These are phyloP conservation scores for Drosophila dunni DNA, from an alignment of 1,140 invertebrate species.

Conservation along the genomic window DNA sequence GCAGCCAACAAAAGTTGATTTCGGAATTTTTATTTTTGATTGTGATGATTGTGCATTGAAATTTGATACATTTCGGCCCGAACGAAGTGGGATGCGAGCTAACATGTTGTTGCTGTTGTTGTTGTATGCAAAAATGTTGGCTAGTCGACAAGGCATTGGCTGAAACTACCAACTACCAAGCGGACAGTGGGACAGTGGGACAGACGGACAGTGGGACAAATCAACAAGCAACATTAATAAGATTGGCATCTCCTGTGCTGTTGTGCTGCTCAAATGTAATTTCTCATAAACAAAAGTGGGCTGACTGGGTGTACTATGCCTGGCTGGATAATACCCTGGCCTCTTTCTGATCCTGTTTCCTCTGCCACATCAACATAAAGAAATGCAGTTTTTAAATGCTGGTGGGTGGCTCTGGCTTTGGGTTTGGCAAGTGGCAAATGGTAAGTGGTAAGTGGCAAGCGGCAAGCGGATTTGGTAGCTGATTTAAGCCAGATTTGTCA, in stretches of 20 bases:
- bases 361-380: slow-evolving; percentile 60
- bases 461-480: slow-evolving; percentile 59
- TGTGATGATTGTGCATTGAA: slow-evolving; percentile 83
- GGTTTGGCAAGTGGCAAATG: slow-evolving; percentile 15
- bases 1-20: slow-evolving; percentile 69
- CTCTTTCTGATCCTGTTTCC: slow-evolving; percentile 12
- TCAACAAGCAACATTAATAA: slow-evolving; percentile 72
- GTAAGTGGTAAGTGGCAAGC: slow-evolving; percentile 13
- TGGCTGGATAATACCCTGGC: slow-evolving; percentile 25
- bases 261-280: slow-evolving; percentile 80
- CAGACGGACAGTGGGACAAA: slow-evolving; percentile 1
- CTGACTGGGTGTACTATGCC: slow-evolving; percentile 68
- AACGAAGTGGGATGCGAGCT: slow-evolving; percentile 30
- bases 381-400: slow-evolving; percentile 40
- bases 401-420: slow-evolving; percentile 41
- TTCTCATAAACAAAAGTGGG: slow-evolving; percentile 81
- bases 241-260: slow-evolving; percentile 76
- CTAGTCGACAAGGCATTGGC: slow-evolving; percentile 79
- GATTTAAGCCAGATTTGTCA: slow-evolving; percentile 25
- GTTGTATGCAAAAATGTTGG: slow-evolving; percentile 81
- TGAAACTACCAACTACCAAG: slow-evolving; percentile 59
- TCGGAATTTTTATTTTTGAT: slow-evolving; percentile 83
- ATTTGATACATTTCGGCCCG: slow-evolving; percentile 77
- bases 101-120: slow-evolving; percentile 36
- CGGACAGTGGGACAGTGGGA: slow-evolving; percentile 8